Evolutionary conservation across 2,888 invertebrate genomes (phyloP), one percentile per base, ranked within the genome.

Genomic region (Magallana nippona): DNA sequence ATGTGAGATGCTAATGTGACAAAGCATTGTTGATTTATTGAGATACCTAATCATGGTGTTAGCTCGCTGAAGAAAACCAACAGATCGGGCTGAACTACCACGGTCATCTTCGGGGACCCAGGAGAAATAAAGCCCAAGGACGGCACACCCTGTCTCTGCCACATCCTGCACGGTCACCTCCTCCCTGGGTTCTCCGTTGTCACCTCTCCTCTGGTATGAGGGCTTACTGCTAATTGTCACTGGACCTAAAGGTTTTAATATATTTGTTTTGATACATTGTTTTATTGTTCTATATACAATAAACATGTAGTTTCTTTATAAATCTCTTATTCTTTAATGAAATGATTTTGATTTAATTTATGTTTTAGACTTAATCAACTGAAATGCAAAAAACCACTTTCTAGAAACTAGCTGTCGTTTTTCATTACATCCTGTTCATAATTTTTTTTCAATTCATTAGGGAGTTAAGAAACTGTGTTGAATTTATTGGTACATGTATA

Each of bases 221-320:
- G 91, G 91, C 77, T 89, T 83, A 82, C 92, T 92, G 84, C 92
- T 92, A 77, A 92, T 90, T 1, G 87, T 90, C 19, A 91, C 87
- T 27, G 91, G 91, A 79, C 91, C 92, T 90, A 60, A 60, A 19
- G 10, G 19, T 60, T 60, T 60, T n/a, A 2, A 60, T 60, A 60
- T 60, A n/a, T 71, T 22, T 71, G 17, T 71, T n/a, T n/a, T 5
- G 8, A 44, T 44, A 44, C 44, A 44, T 44, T 0, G 44, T 44
- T 3, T 44, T 44, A 44, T 5, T 8, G 44, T 44, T 8, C 44
- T 8, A 44, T 8, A 44, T 44, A 44, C 44, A 44, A 5, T 44
- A 5, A 44, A 44, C 44, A 44, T 44, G 44, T 44, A 44, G 44
- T 44, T 44, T 44, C 44, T 44, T 44, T 5, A 44, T 44, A 2